A percentile compares a stretch with the other conserved stretches of the same genome.
Conservation (phyloP, 2,888 invertebrate genomes). For the Hedya salicella region DNA sequence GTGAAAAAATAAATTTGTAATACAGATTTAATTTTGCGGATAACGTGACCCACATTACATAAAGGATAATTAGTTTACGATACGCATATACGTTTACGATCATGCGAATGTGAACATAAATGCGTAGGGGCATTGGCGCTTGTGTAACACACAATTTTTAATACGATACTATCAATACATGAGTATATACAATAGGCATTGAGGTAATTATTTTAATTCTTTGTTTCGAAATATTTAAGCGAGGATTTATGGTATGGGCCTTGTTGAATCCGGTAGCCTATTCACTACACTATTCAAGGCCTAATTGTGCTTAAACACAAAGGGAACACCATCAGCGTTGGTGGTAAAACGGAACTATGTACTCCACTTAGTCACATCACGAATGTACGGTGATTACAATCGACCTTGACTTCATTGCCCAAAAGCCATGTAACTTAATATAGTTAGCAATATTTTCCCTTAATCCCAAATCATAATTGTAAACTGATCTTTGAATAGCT, state of each 20-base stretch:
- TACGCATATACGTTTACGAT: constrained; percentile 22
- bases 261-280: constrained; percentile 34
- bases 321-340: neutral
- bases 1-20: constrained; percentile 12
- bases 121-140: constrained; percentile 32
- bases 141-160: constrained; percentile 42
- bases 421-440: too few relatives aligned
- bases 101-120: constrained; percentile 22
- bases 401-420: neutral
- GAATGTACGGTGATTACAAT: neutral
- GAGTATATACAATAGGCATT: constrained; percentile 55
- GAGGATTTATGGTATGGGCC: constrained; percentile 34
- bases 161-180: constrained; percentile 47
- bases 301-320: neutral
- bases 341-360: neutral
- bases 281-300: constrained; percentile 21
- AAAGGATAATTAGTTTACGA: constrained; percentile 17
- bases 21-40: constrained; percentile 25
- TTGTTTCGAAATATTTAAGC: constrained; percentile 55
- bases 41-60: constrained; percentile 16
- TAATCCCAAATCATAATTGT: too few relatives aligned
- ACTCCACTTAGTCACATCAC: neutral
- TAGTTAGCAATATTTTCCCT: too few relatives aligned
- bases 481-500: too few relatives aligned
- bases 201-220: constrained; percentile 54